Conservation (phyloP, 1,140 invertebrate genomes). For the Drosophila ercepeae region DNA sequence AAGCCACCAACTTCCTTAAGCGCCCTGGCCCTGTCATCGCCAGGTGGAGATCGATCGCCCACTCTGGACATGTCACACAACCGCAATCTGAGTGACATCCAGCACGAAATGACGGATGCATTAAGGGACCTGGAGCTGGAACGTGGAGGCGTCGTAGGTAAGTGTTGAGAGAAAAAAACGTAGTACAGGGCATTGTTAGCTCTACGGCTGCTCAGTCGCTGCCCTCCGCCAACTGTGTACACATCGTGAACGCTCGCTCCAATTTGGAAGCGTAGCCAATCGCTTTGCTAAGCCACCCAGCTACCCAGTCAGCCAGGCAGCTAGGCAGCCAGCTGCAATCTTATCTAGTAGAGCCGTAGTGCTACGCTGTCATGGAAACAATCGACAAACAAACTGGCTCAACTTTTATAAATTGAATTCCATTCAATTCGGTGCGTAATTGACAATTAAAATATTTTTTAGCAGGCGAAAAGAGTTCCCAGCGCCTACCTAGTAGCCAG, state of each 20-base stretch:
- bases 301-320: slow-evolving; percentile 22
- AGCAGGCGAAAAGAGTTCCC: slow-evolving; percentile 30
- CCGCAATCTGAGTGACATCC: slow-evolving; percentile 89
- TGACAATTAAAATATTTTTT: slow-evolving; percentile 39
- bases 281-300: slow-evolving; percentile 31
- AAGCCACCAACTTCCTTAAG: slow-evolving; percentile 58
- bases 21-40: slow-evolving; percentile 46
- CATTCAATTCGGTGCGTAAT: slow-evolving; percentile 51
- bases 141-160: slow-evolving; percentile 43
- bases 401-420: slow-evolving; percentile 45
- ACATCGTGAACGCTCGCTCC: slow-evolving; percentile 27
- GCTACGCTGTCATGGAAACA: slow-evolving; percentile 69
- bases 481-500: slow-evolving; percentile 41
- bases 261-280: slow-evolving; percentile 26
- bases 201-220: slow-evolving; percentile 27
- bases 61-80: slow-evolving; percentile 90
- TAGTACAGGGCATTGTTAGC: background rate
- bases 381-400: slow-evolving; percentile 53
- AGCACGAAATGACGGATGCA: slow-evolving; percentile 90
- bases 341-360: slow-evolving; percentile 47
- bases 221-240: slow-evolving; percentile 43
- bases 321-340: slow-evolving; percentile 51
- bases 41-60: slow-evolving; percentile 85
- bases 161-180: slow-evolving; percentile 28
- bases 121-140: slow-evolving; percentile 85